Evolutionary conservation across 2,113 vertebrate species (phyloP).

Genomic region (Odontophorus gujanensis): DNA sequence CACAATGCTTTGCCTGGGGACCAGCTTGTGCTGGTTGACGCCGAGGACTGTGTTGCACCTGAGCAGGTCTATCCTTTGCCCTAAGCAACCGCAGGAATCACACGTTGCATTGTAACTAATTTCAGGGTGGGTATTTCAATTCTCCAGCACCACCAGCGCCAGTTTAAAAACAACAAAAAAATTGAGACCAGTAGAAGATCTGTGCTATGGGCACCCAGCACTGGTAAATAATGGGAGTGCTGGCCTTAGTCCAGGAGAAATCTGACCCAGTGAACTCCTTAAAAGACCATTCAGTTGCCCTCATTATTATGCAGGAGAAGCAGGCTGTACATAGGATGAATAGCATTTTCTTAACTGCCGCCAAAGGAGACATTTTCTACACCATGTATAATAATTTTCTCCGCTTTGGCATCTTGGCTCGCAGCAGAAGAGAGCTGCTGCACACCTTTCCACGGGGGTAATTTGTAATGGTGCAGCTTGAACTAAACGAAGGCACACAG

Average conservation of each 20-base stretch:
- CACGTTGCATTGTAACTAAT: neutral
- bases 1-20: neutral
- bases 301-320: conserved; percentile 39
- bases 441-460: neutral
- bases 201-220: neutral
- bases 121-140: conserved; percentile 18
- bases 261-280: conserved; percentile 67
- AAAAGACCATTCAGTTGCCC: conserved; percentile 24
- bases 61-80: neutral
- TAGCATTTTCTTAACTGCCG: conserved; percentile 44
- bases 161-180: neutral
- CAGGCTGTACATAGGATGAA: conserved; percentile 38
- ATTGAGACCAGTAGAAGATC: neutral
- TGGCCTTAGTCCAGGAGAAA: conserved; percentile 57
- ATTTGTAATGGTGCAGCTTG: neutral
- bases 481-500: neutral
- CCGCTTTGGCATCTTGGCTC: neutral
- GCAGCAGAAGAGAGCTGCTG: neutral
- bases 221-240: neutral
- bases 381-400: conserved; percentile 1
- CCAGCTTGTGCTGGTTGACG: neutral
- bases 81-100: neutral
- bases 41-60: neutral
- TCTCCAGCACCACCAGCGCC: neutral
- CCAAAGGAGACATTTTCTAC: conserved; percentile 49